Evolutionary conservation across 2,113 vertebrate species (phyloP), one percentile per base, ranked within the genome.

Genomic region (Pollimyrus isidori): DNA sequence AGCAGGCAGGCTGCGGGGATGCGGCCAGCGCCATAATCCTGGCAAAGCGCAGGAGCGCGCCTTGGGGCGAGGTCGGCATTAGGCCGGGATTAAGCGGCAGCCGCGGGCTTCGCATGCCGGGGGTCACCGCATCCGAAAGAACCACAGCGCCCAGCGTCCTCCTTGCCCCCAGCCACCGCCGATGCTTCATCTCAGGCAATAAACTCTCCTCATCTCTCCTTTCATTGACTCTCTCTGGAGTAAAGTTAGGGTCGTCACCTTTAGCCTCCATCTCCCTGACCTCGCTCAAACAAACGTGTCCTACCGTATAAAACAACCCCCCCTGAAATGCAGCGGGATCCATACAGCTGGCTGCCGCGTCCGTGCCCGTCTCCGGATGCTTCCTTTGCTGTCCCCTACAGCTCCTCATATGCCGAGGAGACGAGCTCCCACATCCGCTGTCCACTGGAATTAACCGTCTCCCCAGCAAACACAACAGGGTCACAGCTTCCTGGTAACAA

Each of bases 401-500:
- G 17, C 89, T 89, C 91, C 46, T 82, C 45, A 11, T 6, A 30
- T 23, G 58, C 62, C 35, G n/a, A 21, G 9, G 11, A 89, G 92
- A 93, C 93, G 87, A 92, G 93, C 93, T 94, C 93, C 92, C 91
- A 94, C 89, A 91, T 92, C 91, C 91, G 92, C 93, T 92, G 92
- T 95, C 94, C 87, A 45, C 89, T 83, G 92, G 93, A 92, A 94
- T 93, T 89, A 93, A 92, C 90, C 46, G 53, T 42, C 80, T 53
- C 53, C 92, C 92, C 87, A 80, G 92, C 91, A 56, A 56, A 56
- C 53, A 90, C 89, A 91, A 92, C 15, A 48, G 92, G 94, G 93
- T 95, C 93, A 94, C 90, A 93, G 93, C 92, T 93, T 91, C 26
- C 92, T 91, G 90, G 92, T 94, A 93, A 94, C 90, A 82, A 93